Percentiles rank a stretch among this genome's conserved stretches.
These are phyloP conservation scores for Nematostella vectensis DNA, from an alignment of 92 coral and sea anemone species.

Conservation along the genomic window DNA sequence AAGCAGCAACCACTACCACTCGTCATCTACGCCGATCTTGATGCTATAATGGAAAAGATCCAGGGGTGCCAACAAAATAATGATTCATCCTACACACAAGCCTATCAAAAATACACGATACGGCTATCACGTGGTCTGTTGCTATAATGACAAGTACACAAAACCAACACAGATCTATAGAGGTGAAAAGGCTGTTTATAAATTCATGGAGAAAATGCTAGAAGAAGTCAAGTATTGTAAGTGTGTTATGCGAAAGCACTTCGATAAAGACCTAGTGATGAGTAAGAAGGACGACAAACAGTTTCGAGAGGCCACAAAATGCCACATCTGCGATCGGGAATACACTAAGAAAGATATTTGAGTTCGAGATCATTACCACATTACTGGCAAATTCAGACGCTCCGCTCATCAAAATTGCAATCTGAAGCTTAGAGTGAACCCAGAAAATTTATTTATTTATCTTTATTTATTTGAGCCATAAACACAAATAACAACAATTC, in stretches of 20 bases:
- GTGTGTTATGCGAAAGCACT: not conserved
- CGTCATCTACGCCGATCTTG: too few species aligned
- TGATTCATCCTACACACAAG: not conserved
- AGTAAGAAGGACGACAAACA: not conserved
- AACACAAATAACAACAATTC: too few species aligned
- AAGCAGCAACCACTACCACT: too few species aligned
- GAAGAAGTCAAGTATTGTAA: not conserved
- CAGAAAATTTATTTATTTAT: too few species aligned
- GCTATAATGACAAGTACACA: not conserved
- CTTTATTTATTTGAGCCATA: too few species aligned
- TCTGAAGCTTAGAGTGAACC: too few species aligned
- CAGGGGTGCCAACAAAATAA: constrained; percentile 1
- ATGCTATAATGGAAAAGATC: too few species aligned
- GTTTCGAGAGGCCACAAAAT: not conserved
- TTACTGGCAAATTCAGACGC: constrained; percentile 15
- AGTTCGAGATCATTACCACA: constrained; percentile 19
- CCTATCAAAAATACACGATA: not conserved
- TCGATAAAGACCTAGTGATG: not conserved
- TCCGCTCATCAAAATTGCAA: constrained; percentile 14
- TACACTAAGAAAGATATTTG: not conserved
- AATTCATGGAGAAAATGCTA: too few species aligned
- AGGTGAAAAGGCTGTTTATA: not conserved
- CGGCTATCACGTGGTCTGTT: constrained; percentile 2
- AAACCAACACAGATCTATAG: not conserved
- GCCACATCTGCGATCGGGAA: not conserved